A percentile compares a stretch with the other conserved stretches of the same genome.
Conservation (phyloP, 2,888 invertebrate species). For the Cheilosia variabilis region DNA sequence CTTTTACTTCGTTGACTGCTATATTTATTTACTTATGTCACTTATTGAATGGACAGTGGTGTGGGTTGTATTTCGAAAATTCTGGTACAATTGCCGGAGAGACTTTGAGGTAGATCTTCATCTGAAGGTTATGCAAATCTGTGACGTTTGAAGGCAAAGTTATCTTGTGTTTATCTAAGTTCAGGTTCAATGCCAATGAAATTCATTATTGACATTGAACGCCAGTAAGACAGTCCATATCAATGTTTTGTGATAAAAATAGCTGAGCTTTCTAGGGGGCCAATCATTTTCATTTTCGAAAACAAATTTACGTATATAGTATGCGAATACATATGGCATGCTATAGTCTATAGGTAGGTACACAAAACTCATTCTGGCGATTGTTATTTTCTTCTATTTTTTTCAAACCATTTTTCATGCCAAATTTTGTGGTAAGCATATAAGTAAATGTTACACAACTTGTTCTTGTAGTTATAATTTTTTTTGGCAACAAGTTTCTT, state of each 20-base stretch:
- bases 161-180: conserved; percentile 1
- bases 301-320: background rate
- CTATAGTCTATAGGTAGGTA: background rate
- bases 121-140: background rate
- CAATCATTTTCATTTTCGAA: conserved; percentile 28
- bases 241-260: conserved; percentile 40
- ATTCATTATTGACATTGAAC: conserved; percentile 60
- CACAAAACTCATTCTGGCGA: background rate
- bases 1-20: background rate
- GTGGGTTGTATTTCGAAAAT: background rate
- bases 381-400: conserved; percentile 16
- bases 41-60: background rate
- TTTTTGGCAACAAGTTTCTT: conserved; percentile 17
- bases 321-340: background rate
- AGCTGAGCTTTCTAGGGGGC: conserved; percentile 64
- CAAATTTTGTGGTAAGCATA: conserved; percentile 28
- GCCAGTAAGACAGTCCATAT: conserved; percentile 30
- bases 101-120: background rate
- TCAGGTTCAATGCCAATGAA: conserved; percentile 61
- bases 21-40: background rate
- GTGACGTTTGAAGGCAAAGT: background rate
- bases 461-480: conserved; percentile 8
- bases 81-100: background rate
- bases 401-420: conserved; percentile 40
- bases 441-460: conserved; percentile 8